Base-by-base conservation (phyloP, 2,888 invertebrate genomes). In the Philereme transversata region DNA sequence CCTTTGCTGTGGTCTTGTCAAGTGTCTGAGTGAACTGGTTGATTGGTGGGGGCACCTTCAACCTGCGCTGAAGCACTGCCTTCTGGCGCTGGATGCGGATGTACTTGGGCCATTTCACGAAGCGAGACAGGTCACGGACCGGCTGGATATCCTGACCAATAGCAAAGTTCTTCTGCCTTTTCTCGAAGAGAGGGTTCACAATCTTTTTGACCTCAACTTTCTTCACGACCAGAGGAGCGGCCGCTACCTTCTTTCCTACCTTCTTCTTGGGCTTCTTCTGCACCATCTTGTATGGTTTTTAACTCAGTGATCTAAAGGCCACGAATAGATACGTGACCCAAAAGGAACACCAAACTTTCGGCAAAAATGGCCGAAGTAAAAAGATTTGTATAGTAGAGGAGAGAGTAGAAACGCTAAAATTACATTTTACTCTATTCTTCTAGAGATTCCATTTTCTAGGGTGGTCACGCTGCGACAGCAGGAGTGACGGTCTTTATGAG, bases 71-170 rank as follows among this genome's bases (percentile, higher is more conserved):
- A 41, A 99, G 95, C 64, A 99, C 97, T 51, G 99, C 97, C 92
- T 97, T 97, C 86, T 99, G 99, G 47, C 99, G 95, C 92, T 99
- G 99, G 72, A 99, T 96, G 73, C 99, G 96, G 86, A 99, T 98
- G 93, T 99, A 99, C 90, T 99, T 99, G 74, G 99, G 99, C 99
- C 99, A 99, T 95, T 96, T 96, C 57, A 99, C 99, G 86, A 99
- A 99, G 69, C 99, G 95, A 74, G 98, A 99, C 74, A 99, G 93
- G 88, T 99, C 99, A 81, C 99, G 96, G 74, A 97, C 97, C 57
- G 99, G 99, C 92, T 99, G 99, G 83, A 99, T 97, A 84, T 99
- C 98, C 92, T 99, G 99, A 78, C 99, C 99, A 84, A 99, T 99
- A 79, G 99, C 98, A 92, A 99, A 99, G 91, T 99, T 99, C 83